Evolutionary conservation across 2,888 invertebrate genomes (phyloP).

Genomic region (Hypomecis punctinalis): DNA sequence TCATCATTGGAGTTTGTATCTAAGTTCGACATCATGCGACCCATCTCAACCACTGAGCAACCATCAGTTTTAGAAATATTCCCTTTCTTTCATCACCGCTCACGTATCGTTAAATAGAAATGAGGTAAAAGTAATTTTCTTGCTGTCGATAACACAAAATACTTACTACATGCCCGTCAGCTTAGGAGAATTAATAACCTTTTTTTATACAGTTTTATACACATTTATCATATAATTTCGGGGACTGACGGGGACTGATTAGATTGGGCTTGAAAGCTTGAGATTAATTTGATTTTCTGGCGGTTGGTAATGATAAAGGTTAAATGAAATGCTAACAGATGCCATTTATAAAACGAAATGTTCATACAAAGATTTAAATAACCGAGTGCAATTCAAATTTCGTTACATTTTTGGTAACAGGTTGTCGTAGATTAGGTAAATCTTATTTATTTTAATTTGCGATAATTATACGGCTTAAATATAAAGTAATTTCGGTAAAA

Average conservation of each 20-base stretch:
- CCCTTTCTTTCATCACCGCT: neutral
- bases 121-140: slow-evolving; percentile 11
- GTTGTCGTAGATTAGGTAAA: too few relatives aligned
- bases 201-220: slow-evolving; percentile 12
- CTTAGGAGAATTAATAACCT: slow-evolving; percentile 15
- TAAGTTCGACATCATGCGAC: too few relatives aligned
- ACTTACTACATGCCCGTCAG: slow-evolving; percentile 1
- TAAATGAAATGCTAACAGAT: neutral
- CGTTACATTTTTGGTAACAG: too few relatives aligned
- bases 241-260: slow-evolving; percentile 12
- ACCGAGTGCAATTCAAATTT: too few relatives aligned
- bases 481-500: too few relatives aligned
- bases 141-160: slow-evolving; percentile 10
- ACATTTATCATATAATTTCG: slow-evolving; percentile 18
- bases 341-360: too few relatives aligned
- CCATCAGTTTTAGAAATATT: too few relatives aligned
- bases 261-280: slow-evolving; percentile 10
- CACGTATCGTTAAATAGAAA: neutral
- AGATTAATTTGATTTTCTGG: slow-evolving; percentile 10
- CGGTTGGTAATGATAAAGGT: neutral
- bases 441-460: too few relatives aligned
- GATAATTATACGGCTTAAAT: too few relatives aligned
- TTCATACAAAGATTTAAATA: too few relatives aligned
- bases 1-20: too few relatives aligned
- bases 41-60: too few relatives aligned